Base-by-base conservation (phyloP, 1,140 invertebrate species). In the Ylistrum balloti region DNA sequence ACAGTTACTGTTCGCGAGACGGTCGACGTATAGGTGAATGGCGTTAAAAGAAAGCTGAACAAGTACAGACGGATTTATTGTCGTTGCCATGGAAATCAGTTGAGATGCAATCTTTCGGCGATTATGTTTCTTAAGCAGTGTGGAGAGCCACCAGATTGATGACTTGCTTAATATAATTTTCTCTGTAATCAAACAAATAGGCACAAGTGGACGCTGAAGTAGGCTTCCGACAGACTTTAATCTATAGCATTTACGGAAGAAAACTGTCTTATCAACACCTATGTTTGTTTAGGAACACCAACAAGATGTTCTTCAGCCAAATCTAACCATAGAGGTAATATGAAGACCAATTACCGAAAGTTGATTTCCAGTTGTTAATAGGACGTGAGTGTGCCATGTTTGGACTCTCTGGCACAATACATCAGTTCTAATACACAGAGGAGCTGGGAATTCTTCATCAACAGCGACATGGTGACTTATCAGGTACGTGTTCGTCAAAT, bases 101-200 rank as follows among this genome's bases (percentile, higher is more conserved):
- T 74, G 56, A 74, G 22, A 74, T 74, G 56, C 56, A 74, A 74
- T 74, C 56, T 74, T n/a, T 3, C 56, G n/a, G 22, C n/a, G 56
- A 74, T 28, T 74, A 74, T 5, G 28, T n/a, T 28, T 74, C 56
- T 74, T 17, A 74, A 74, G 22, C 56, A 28, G 28, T 74, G 56
- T n/a, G 22, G 56, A 74, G n/a, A 74, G 5, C 56, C 20, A 74
- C 5, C n/a, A 74, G 28, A 7, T 74, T n/a, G 56, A 74, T 28
- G 56, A 28, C 56, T 74, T 74, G 56, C 56, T 74, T 74, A 28
- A 74, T 74, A 74, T 74, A n/a, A 74, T 74, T 74, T 28, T 74
- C 56, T 74, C 0, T 74, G 3, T 74, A 74, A 74, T 74, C 56
- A 74, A n/a, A 74, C 56, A 74, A 74, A 74, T 74, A 74, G 41